Evolutionary conservation across 2,797 vertebrate genomes (phyloP), one percentile per base, ranked within the genome.

Genomic region (Anolis apletophallus): DNA sequence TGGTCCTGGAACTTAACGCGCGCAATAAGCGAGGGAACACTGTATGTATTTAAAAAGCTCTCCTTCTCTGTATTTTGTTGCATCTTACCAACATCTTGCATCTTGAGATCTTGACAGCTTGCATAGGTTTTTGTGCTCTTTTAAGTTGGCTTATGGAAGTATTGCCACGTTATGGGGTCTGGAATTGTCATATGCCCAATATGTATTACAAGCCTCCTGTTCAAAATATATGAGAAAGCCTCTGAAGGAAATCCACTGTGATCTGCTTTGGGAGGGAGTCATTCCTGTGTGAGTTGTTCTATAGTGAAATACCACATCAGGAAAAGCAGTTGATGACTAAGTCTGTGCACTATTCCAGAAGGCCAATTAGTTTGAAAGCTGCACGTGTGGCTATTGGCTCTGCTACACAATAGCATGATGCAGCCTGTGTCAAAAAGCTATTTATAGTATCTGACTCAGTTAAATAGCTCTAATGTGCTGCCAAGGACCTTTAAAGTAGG

Each of bases 361-460:
- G 46, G 11, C 69, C 17, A 57, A 78, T 74, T 73, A 74, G 86
- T 29, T 59, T 61, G 50, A 74, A 82, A 86, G 59, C 81, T 17
- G 40, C 69, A 75, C 23, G 10, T 69, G 71, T 32, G 86, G 52
- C 77, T 69, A 69, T 73, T 89, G 84, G 84, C 85, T 75, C 17
- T 32, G 64, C n/a, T 64, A 34, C 26, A 71, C 26, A 71, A 79
- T 80, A 74, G 34, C 3, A 36, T 17, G 52, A 73, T 57, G 54
- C 50, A 83, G 76, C 34, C 50, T 57, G 32, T 29, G 75, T 55
- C 52, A 73, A 52, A 84, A 71, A 76, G 75, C 68, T 89, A 83
- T 83, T 86, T 69, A 79, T 89, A 52, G 26, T 67, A 13, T 71
- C 79, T 88, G 84, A 79, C 75, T 89, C 84, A 79, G 19, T 80